Evolutionary conservation across 2,888 invertebrate species (phyloP).

Genomic region (Geotrupes spiniger): DNA sequence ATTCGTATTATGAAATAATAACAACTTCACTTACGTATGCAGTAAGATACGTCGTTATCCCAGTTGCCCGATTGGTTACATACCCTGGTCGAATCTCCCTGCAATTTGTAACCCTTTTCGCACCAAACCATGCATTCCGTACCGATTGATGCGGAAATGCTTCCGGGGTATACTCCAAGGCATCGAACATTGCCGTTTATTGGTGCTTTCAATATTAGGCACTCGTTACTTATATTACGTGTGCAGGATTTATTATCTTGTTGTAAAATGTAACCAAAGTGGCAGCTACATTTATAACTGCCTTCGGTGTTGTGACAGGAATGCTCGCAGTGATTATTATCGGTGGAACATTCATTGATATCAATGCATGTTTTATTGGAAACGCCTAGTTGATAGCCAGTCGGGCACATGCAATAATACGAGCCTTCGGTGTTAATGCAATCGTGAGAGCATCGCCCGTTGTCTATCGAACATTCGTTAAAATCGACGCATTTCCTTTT

Average conservation of each 20-base stretch:
- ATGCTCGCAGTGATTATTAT: slow-evolving; percentile 50
- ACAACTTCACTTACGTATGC: slow-evolving; percentile 53
- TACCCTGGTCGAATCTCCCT: slow-evolving; percentile 53
- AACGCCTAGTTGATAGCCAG: slow-evolving; percentile 50
- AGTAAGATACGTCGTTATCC: slow-evolving; percentile 53
- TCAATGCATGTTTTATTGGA: slow-evolving; percentile 51
- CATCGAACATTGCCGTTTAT: slow-evolving; percentile 18
- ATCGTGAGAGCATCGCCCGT: slow-evolving; percentile 63
- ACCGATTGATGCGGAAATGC: slow-evolving; percentile 38
- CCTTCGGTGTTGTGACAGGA: slow-evolving; percentile 53
- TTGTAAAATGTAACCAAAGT: slow-evolving; percentile 43
- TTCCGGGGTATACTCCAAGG: slow-evolving; percentile 19
- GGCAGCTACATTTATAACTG: slow-evolving; percentile 54
- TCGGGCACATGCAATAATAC: slow-evolving; percentile 55
- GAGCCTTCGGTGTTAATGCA: slow-evolving; percentile 57
- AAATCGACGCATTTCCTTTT: slow-evolving; percentile 52
- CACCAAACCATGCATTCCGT: slow-evolving; percentile 54
- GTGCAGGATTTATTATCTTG: slow-evolving; percentile 33
- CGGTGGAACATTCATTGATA: slow-evolving; percentile 48
- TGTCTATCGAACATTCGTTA: slow-evolving; percentile 58
- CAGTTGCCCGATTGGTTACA: slow-evolving; percentile 55
- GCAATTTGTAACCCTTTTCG: slow-evolving; percentile 54
- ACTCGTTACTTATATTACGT: slow-evolving; percentile 28
- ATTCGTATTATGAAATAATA: no score
- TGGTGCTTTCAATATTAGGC: slow-evolving; percentile 35